Conservation (phyloP, 2,113 vertebrate genomes). For the Urocitellus parryii region DNA sequence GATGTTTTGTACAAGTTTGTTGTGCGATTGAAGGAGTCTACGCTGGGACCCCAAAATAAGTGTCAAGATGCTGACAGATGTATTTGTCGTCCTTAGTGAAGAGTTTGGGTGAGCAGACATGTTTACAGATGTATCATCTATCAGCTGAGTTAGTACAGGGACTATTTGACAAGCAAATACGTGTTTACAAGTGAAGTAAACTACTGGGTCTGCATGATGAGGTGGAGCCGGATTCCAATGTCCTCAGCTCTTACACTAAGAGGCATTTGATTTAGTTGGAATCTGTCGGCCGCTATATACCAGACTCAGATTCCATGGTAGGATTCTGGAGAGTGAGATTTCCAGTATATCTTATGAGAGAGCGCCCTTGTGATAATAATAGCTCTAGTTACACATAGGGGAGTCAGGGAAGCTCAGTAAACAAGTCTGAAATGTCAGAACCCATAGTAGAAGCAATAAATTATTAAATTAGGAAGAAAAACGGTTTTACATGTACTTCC, state of each 20-base stretch:
- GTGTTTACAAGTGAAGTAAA: slow-evolving; percentile 56
- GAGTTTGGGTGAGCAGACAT: background rate
- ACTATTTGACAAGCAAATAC: slow-evolving; percentile 47
- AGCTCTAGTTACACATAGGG: background rate
- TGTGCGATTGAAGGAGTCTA: background rate
- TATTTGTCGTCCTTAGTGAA: slow-evolving; percentile 33
- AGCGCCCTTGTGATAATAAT: slow-evolving; percentile 46
- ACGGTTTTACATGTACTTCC: background rate
- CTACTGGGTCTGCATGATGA: background rate
- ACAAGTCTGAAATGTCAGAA: slow-evolving; percentile 43
- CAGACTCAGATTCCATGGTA: background rate
- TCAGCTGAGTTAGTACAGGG: background rate
- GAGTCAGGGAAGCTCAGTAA: background rate
- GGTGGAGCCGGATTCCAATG: background rate
- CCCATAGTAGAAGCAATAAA: background rate
- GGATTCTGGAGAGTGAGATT: slow-evolving; percentile 42
- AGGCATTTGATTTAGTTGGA: slow-evolving; percentile 66
- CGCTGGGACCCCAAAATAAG: background rate
- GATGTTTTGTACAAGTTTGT: background rate
- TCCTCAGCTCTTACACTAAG: slow-evolving; percentile 54
- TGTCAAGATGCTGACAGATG: background rate
- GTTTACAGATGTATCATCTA: background rate
- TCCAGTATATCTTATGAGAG: slow-evolving; percentile 12
- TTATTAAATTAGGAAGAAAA: slow-evolving; percentile 44
- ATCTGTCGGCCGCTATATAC: slow-evolving; percentile 48